Conservation (phyloP, 2,797 vertebrate species). For the Eremophila alpestris region DNA sequence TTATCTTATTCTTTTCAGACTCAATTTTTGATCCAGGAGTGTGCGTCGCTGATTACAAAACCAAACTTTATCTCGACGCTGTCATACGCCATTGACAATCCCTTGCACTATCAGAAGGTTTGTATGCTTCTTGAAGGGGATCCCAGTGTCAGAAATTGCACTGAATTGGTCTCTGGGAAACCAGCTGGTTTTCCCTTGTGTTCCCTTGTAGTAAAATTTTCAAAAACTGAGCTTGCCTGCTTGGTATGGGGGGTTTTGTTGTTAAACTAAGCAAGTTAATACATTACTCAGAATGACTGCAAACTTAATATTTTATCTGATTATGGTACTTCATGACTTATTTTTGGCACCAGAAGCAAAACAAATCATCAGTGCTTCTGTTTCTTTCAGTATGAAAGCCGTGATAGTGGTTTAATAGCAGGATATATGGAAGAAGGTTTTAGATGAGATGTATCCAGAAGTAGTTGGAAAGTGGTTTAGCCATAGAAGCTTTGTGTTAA, state of each 20-base stretch:
- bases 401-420: neutral
- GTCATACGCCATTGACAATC: constrained; percentile 99
- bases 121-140: neutral
- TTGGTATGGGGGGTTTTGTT: neutral
- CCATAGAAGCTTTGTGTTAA: neutral
- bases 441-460: neutral
- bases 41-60: constrained; percentile 97
- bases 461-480: neutral
- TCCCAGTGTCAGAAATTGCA: neutral
- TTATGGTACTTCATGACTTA: neutral
- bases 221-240: neutral
- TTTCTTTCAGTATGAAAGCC: neutral
- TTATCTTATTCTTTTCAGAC: constrained; percentile 81
- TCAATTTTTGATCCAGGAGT: constrained; percentile 99
- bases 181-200: neutral
- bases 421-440: neutral
- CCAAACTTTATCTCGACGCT: constrained; percentile 99
- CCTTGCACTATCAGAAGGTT: constrained; percentile 99
- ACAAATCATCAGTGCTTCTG: neutral
- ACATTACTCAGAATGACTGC: neutral
- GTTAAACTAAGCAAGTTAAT: neutral
- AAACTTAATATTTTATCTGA: neutral
- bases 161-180: neutral
- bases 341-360: neutral
- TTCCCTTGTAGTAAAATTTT: neutral